Base-by-base conservation (phyloP, 2,888 invertebrate genomes). In the Lycia hirtaria region DNA sequence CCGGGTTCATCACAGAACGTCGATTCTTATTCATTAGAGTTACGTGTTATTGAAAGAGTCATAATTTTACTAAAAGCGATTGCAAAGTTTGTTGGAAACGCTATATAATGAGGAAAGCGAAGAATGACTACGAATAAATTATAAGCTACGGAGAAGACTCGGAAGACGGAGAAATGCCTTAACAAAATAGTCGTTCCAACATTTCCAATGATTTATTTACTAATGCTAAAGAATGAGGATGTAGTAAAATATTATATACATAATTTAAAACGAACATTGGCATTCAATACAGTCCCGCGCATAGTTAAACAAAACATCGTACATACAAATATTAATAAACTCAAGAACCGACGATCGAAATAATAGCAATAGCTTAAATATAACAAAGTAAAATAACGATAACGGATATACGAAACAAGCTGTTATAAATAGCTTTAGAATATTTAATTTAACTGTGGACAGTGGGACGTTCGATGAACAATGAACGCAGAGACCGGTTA, bases 391-490 rank as follows among this genome's bases (percentile, higher is more conserved):
- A 64, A 61, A 60, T 56, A 58, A 60, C 57, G 51, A 64, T 70
- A 73, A 73, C 72, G 60, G 72, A 66, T 68, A 62, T 47, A 63
- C 57, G 60, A 65, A 68, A 59, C 56, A 56, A 44, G 59, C 66
- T 61, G 64, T 68, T 68, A 64, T 66, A 72, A 56, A 45, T 60
- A 64, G 69, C 62, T 68, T 70, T 45, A 64, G 69, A 64, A 70
- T 72, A 71, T 68, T 69, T 69, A 63, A 71, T 71, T 60, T 56
- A 64, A 65, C 67, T 57, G 56, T 64, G 62, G 64, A 62, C 67
- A 60, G 65, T 48, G 55, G 62, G 47, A 52, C 35, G 43, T 52
- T 61, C 62, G 60, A 70, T 69, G 71, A 69, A 72, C 70, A 64
- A 65, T 68, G 62, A 65, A 61, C 62, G 61, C 44, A 52, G 53